Evolutionary conservation across 2,888 invertebrate genomes (phyloP), one percentile per base, ranked within the genome.

Genomic region (Blastobasis adustella): DNA sequence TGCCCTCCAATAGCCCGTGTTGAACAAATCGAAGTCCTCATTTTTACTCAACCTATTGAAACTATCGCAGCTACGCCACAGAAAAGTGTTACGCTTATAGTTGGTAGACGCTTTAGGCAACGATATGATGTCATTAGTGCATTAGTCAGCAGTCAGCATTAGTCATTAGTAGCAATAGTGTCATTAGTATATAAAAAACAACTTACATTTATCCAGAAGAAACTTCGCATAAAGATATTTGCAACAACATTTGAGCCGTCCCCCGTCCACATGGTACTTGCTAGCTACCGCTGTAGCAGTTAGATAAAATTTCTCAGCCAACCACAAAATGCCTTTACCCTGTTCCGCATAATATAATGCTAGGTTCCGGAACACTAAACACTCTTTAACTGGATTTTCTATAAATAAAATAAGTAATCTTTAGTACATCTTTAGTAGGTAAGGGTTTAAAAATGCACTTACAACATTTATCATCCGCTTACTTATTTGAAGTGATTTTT

Each of bases 141-240:
- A n/a, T n/a, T n/a, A n/a, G n/a, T n/a, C n/a, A n/a, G n/a, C n/a
- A n/a, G n/a, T n/a, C n/a, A n/a, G n/a, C n/a, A n/a, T n/a, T n/a
- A n/a, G n/a, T n/a, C n/a, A n/a, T n/a, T n/a, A n/a, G n/a, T n/a
- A n/a, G n/a, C n/a, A n/a, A n/a, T n/a, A n/a, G n/a, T n/a, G n/a
- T n/a, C n/a, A n/a, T n/a, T n/a, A n/a, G n/a, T n/a, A 23, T 23
- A 23, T 2, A 36, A 4, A 9, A 40, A 42, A 40, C n/a, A 49
- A 68, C 82, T 82, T 65, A 89, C 90, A 82, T 72, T 90, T 90
- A 54, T 90, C 87, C 0, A 90, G 67, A 7, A 91, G 67, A 61
- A 90, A 90, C 58, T 76, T 88, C 0, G 87, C 90, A 55, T 88
- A 90, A 56, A 88, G 76, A 61, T 84, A 91, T 76, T 89, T 82